Evolutionary conservation across 2,113 vertebrate species (phyloP).

Genomic region (Pangasianodon hypophthalmus): DNA sequence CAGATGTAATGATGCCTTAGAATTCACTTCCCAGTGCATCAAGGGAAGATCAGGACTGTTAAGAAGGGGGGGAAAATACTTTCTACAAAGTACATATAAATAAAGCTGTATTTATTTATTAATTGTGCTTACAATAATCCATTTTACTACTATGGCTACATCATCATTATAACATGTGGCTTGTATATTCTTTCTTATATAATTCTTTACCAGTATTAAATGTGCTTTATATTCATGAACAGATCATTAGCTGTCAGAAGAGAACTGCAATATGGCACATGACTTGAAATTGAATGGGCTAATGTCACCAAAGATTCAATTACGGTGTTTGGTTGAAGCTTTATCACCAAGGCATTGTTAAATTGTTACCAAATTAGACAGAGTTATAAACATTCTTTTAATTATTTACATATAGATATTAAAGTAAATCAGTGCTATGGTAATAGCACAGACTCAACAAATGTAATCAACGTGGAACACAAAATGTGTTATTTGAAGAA

Average conservation of each 20-base stretch:
- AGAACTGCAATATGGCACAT: background rate
- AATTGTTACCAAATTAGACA: background rate
- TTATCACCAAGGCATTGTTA: background rate
- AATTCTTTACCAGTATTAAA: background rate
- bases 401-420: background rate
- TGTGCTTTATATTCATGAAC: background rate
- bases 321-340: background rate
- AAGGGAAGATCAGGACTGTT: constrained; percentile 2
- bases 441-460: background rate
- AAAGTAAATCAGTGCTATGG: background rate
- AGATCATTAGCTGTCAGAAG: background rate
- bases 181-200: background rate
- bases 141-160: background rate
- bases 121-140: background rate
- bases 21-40: background rate
- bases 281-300: background rate
- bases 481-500: background rate
- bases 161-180: background rate
- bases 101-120: background rate
- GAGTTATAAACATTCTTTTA: background rate
- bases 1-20: constrained; percentile 31
- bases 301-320: background rate
- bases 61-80: background rate
- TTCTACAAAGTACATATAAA: background rate
- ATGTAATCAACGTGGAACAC: background rate